Conservation (phyloP, 2,113 vertebrate genomes). For the Fregetta grallaria region DNA sequence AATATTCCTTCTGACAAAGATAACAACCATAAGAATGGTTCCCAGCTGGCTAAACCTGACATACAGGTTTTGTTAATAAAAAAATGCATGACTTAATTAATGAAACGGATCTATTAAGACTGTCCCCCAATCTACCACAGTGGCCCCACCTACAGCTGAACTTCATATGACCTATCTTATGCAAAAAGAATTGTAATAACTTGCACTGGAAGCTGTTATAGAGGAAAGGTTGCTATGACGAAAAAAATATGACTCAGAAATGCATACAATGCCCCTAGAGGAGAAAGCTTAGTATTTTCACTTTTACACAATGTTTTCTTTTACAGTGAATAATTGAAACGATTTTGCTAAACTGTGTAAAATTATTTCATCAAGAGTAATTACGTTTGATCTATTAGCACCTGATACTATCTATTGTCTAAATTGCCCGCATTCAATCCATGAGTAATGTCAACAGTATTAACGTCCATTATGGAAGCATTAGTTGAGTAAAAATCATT, state of each 20-base stretch:
- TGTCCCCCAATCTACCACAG: slow-evolving; percentile 73
- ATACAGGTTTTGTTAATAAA: slow-evolving; percentile 82
- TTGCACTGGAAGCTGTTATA: slow-evolving; percentile 73
- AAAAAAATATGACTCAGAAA: slow-evolving; percentile 66
- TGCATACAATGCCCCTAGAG: slow-evolving; percentile 61
- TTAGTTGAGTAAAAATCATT: slow-evolving; percentile 40
- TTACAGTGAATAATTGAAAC: slow-evolving; percentile 50
- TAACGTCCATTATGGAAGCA: slow-evolving; percentile 29
- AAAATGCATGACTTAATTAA: slow-evolving; percentile 83
- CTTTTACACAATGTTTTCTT: slow-evolving; percentile 56
- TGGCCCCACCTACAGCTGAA: slow-evolving; percentile 80
- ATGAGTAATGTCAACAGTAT: slow-evolving; percentile 54
- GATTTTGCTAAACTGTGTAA: slow-evolving; percentile 36
- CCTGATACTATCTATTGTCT: slow-evolving; percentile 61
- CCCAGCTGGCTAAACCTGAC: slow-evolving; percentile 79
- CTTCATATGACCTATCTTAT: slow-evolving; percentile 79
- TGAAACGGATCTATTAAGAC: slow-evolving; percentile 82
- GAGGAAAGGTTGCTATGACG: slow-evolving; percentile 66
- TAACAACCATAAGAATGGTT: slow-evolving; percentile 78
- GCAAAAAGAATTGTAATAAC: slow-evolving; percentile 80
- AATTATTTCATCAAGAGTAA: slow-evolving; percentile 60
- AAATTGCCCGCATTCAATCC: slow-evolving; percentile 61
- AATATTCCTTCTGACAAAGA: slow-evolving; percentile 82
- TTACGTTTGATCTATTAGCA: slow-evolving; percentile 62
- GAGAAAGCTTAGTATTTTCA: slow-evolving; percentile 58